Conservation (phyloP, 2,113 vertebrate genomes). For the Mobula hypostoma region DNA sequence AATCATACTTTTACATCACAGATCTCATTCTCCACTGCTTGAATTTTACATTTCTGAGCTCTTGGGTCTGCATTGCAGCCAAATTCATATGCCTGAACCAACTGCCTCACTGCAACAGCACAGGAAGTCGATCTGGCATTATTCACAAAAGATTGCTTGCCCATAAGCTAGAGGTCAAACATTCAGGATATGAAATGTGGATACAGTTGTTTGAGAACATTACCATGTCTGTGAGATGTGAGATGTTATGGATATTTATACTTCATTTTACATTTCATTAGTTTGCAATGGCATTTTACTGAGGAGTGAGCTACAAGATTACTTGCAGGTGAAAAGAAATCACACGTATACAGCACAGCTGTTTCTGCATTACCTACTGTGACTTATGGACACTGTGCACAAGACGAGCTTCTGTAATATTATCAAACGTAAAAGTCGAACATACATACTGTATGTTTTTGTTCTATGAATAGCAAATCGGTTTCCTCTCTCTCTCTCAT, state of each 20-base stretch:
- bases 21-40: neutral
- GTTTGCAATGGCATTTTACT: neutral
- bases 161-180: neutral
- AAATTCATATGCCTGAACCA: neutral
- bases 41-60: neutral
- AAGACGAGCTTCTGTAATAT: too few species aligned
- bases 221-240: neutral
- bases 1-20: neutral
- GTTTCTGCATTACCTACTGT: too few species aligned
- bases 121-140: neutral
- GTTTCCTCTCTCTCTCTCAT: too few species aligned
- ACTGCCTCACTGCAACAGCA: neutral
- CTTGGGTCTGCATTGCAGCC: neutral
- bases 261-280: slow-evolving; percentile 16
- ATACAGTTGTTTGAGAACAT: neutral
- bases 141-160: neutral
- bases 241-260: neutral
- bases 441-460: too few species aligned
- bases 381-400: too few species aligned
- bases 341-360: neutral
- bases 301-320: neutral
- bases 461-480: too few species aligned
- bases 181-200: neutral
- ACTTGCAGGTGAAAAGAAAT: neutral
- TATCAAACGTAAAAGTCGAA: too few species aligned